Percentiles rank a stretch among this genome's conserved stretches.
Conservation (phyloP, 2,888 invertebrate genomes). For the Julus scanicus region DNA sequence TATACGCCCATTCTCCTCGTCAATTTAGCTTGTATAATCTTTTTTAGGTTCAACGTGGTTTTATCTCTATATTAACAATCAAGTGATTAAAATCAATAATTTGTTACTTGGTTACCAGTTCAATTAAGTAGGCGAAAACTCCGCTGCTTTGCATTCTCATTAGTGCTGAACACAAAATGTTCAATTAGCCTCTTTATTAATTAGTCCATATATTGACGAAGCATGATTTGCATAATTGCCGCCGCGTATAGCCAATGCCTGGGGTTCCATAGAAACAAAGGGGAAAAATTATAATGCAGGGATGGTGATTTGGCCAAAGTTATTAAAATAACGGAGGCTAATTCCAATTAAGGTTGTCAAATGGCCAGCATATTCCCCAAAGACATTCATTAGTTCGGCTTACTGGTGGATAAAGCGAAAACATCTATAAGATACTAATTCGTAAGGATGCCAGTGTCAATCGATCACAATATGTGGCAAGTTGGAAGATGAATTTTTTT, state of each 20-base stretch:
- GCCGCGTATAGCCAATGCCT: no score
- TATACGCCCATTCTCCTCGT: not conserved
- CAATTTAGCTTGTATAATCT: not conserved
- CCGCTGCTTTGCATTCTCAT: not conserved
- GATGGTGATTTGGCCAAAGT: not conserved
- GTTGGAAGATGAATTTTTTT: not conserved
- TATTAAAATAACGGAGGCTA: not conserved
- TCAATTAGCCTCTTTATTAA: not conserved
- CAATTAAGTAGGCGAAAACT: not conserved
- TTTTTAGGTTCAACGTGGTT: no score
- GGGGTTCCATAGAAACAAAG: not conserved
- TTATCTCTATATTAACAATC: no score
- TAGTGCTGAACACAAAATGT: not conserved
- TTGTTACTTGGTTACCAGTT: slow-evolving; percentile 36
- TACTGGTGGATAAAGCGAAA: not conserved
- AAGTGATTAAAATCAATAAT: slow-evolving; percentile 37
- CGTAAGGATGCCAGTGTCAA: not conserved
- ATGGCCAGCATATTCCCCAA: not conserved
- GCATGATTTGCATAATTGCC: slow-evolving; percentile 26
- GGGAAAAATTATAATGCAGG: not conserved
- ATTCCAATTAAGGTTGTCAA: slow-evolving; percentile 7
- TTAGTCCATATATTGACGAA: not conserved
- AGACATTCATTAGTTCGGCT: not conserved
- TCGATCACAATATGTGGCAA: not conserved
- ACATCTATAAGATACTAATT: not conserved